These are phyloP conservation scores for Trichonephila clavata DNA, from an alignment of 1,140 invertebrate genomes.

Conservation along the genomic window DNA sequence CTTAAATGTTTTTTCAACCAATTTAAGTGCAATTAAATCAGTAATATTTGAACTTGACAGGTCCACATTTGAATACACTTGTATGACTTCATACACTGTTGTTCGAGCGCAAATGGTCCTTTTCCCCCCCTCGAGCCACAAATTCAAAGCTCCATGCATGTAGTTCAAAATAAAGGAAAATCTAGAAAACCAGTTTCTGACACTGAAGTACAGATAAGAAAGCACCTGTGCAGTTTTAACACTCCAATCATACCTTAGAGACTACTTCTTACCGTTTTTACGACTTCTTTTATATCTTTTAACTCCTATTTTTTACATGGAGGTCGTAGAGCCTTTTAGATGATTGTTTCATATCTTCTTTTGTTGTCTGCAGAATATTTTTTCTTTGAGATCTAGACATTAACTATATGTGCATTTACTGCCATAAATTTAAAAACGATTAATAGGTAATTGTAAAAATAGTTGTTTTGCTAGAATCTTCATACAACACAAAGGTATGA, in stretches of 20 bases:
- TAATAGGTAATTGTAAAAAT: too few species aligned
- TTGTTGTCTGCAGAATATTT: not conserved
- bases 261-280: conserved; percentile 37
- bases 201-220: conserved; percentile 36
- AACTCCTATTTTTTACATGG: conserved; percentile 31
- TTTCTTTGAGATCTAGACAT: not conserved
- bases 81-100: too few species aligned
- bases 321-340: conserved; percentile 41
- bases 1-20: too few species aligned
- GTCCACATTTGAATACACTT: too few species aligned
- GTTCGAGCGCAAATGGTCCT: too few species aligned
- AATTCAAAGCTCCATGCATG: not conserved
- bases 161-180: not conserved
- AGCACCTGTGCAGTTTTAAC: conserved; percentile 18
- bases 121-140: not conserved
- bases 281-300: conserved; percentile 46
- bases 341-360: conserved; percentile 57
- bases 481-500: too few species aligned
- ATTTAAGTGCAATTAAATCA: too few species aligned
- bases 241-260: conserved; percentile 53
- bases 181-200: conserved; percentile 17
- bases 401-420: not conserved
- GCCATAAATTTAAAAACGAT: not conserved
- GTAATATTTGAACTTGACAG: too few species aligned
- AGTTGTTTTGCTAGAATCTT: too few species aligned